Conservation (phyloP, 2,113 vertebrate genomes). For the Brachirus orientalis region DNA sequence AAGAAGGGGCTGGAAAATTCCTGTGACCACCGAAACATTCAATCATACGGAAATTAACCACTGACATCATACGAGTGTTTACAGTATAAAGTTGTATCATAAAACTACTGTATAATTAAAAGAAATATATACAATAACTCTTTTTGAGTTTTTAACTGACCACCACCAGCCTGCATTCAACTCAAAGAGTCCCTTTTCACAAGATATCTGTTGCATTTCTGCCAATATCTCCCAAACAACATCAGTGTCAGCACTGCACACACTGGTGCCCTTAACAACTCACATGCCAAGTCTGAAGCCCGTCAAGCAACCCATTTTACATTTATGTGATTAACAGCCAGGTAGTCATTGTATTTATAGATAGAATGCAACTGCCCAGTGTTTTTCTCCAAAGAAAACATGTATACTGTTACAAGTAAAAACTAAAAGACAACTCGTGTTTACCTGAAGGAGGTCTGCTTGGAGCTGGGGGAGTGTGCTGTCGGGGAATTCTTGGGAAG, state of each 20-base stretch:
- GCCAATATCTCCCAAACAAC: no score
- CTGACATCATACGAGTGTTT: constrained; percentile 19
- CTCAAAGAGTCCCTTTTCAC: neutral
- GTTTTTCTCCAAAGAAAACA: neutral
- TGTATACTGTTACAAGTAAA: neutral
- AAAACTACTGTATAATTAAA: constrained; percentile 22
- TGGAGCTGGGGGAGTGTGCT: constrained; percentile 85
- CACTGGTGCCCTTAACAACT: no score
- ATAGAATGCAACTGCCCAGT: neutral
- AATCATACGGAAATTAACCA: constrained; percentile 29
- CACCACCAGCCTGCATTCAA: constrained; percentile 10
- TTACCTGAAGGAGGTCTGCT: constrained; percentile 90
- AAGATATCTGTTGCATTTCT: no score
- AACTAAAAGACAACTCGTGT: neutral
- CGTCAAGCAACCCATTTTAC: no score
- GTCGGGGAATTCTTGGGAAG: constrained; percentile 86
- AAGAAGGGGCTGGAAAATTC: constrained; percentile 33
- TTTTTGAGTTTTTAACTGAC: constrained; percentile 7
- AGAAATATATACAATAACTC: no score
- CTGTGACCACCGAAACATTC: constrained; percentile 3
- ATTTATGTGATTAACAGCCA: no score
- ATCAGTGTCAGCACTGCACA: no score
- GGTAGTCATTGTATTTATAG: no score
- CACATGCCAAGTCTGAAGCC: no score
- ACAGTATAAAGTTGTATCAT: neutral